Percentiles rank a stretch among this genome's conserved stretches.
Conservation (phyloP, 2,888 invertebrate genomes). For the Biston betularia region DNA sequence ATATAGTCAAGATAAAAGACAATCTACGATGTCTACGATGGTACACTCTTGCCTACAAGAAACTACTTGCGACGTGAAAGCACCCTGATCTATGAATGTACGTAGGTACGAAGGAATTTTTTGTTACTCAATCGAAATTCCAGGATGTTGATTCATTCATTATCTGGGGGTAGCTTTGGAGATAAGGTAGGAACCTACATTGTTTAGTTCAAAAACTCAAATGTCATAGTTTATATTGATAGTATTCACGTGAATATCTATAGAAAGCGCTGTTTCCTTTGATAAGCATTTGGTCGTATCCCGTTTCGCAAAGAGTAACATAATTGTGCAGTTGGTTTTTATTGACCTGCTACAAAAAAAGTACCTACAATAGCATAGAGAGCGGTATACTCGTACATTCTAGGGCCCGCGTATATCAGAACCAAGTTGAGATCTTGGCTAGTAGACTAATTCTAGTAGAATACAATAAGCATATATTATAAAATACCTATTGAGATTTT, state of each 20-base stretch:
- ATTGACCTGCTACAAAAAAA: not conserved
- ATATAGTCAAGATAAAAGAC: no score
- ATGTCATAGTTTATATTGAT: conserved; percentile 60
- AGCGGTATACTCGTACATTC: no score
- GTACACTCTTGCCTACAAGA: no score
- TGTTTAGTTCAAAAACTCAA: conserved; percentile 57
- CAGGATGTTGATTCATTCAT: not conserved
- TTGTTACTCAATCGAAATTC: not conserved
- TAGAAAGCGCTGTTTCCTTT: conserved; percentile 69
- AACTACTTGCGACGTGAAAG: no score
- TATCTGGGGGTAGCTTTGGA: conserved; percentile 20
- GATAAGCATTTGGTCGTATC: conserved; percentile 68
- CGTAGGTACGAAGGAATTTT: not conserved
- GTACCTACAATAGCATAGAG: no score
- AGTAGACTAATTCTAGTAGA: no score
- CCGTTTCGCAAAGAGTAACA: conserved; percentile 66
- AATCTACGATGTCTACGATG: no score
- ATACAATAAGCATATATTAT: no score
- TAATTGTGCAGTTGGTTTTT: conserved; percentile 2
- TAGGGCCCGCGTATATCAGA: no score
- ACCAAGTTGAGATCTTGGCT: no score
- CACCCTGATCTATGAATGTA: no score
- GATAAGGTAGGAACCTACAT: conserved; percentile 65
- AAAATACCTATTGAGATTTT: no score
- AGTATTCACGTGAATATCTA: conserved; percentile 68